Percentiles rank a stretch among this genome's conserved stretches.
Conservation (phyloP, 1,140 invertebrate genomes). For the Sinonovacula constricta region DNA sequence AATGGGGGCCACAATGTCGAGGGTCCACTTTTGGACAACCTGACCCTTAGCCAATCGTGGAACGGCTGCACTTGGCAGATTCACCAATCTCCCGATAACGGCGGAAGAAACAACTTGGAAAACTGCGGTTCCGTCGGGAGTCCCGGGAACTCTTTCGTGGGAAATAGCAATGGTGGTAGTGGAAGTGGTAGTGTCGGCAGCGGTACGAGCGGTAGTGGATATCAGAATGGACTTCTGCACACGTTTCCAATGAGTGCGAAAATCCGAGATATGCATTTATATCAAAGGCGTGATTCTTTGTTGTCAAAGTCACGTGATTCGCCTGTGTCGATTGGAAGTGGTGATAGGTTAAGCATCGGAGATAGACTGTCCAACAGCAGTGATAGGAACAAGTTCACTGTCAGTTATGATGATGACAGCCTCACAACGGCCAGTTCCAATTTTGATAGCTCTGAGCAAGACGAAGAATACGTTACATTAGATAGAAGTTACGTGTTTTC, state of each 20-base stretch:
- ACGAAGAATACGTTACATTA: constrained; percentile 62
- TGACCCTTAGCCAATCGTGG: constrained; percentile 46
- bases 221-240: constrained; percentile 27
- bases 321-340: constrained; percentile 40
- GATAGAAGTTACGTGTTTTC: constrained; percentile 57
- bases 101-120: no score
- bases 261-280: not conserved
- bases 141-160: no score
- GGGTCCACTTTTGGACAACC: constrained; percentile 38
- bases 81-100: constrained; percentile 9
- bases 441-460: constrained; percentile 54
- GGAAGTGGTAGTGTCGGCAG: no score
- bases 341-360: constrained; percentile 23
- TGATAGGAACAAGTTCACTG: constrained; percentile 32
- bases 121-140: no score
- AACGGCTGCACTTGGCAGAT: constrained; percentile 51
- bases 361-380: constrained; percentile 44
- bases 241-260: constrained; percentile 37
- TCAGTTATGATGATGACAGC: constrained; percentile 50
- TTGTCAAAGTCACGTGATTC: constrained; percentile 42
- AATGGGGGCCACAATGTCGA: constrained; percentile 43
- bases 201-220: not conserved
- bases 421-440: constrained; percentile 50
- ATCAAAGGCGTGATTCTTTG: constrained; percentile 20
- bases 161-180: no score